Conservation (phyloP, 2,888 invertebrate species). For the Phalangium opilio region DNA sequence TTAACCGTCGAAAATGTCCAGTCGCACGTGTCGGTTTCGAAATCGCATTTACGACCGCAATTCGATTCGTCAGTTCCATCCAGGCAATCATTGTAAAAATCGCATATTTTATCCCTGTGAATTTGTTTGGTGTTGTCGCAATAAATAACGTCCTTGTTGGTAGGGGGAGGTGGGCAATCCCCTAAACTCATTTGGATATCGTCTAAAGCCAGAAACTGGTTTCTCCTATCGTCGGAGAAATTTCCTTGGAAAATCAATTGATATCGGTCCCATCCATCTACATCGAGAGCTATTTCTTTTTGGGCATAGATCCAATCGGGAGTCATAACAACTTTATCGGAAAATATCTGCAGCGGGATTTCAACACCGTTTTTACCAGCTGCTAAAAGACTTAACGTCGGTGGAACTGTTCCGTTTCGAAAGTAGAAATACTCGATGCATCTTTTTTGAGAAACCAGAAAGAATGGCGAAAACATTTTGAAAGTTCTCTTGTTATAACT, state of each 20-base stretch:
- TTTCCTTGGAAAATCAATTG: conserved; percentile 9
- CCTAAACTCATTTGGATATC: conserved; percentile 12
- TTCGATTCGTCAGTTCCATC: conserved; percentile 13
- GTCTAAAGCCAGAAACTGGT: conserved; percentile 16
- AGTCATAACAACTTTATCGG: too few species aligned
- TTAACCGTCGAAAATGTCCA: conserved; percentile 3
- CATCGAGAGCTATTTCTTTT: neutral
- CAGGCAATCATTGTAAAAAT: conserved; percentile 15
- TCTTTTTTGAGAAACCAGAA: neutral
- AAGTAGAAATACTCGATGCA: conserved; percentile 16
- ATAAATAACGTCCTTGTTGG: neutral
- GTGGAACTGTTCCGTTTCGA: conserved; percentile 9
- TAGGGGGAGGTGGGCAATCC: conserved; percentile 8
- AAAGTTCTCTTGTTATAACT: too few species aligned
- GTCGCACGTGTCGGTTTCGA: conserved; percentile 12
- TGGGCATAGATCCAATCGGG: conserved; percentile 12
- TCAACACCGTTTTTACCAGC: conserved; percentile 3
- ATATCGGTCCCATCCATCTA: conserved; percentile 1
- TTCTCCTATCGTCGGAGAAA: conserved; percentile 1
- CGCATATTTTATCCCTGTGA: conserved; percentile 13
- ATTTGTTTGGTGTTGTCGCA: conserved; percentile 12
- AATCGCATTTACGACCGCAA: conserved; percentile 15
- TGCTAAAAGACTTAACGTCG: conserved; percentile 1
- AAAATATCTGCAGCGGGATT: neutral
- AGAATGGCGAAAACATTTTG: conserved; percentile 10